phyloP scores from a whole-genome alignment of 1,140 invertebrate genomes.

The Pantala flavescens region DNA sequence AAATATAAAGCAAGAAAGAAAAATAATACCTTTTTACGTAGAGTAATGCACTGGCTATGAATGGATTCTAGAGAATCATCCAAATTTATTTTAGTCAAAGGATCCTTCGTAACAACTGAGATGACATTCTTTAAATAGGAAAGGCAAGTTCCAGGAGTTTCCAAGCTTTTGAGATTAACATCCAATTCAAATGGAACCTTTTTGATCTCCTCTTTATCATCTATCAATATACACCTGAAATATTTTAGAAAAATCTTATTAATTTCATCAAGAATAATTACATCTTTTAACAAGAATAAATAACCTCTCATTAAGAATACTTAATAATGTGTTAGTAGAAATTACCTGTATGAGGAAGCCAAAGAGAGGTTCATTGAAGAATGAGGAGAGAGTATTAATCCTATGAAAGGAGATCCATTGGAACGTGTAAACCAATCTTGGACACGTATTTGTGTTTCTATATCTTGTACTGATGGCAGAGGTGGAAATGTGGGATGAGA shows the following conservation, averaged over 20 bases:
- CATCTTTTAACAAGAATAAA: too few relatives aligned
- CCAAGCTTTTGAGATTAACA: not conserved
- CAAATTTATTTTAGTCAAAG: not conserved
- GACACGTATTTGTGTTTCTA: constrained; percentile 46
- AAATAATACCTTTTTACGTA: not conserved
- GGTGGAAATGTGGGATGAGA: constrained; percentile 53
- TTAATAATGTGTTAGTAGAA: too few relatives aligned
- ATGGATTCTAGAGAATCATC: not conserved
- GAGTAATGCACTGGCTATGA: not conserved
- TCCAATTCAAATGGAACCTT: constrained; percentile 7
- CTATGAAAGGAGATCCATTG: constrained; percentile 42
- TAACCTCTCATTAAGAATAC: too few relatives aligned
- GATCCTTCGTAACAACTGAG: not conserved
- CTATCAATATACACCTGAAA: not conserved
- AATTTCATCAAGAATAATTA: too few relatives aligned
- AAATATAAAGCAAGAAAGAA: too few relatives aligned
- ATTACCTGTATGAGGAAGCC: constrained; percentile 26
- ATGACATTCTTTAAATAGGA: not conserved
- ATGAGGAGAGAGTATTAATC: constrained; percentile 47
- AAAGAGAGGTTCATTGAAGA: constrained; percentile 31
- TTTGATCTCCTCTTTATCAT: not conserved
- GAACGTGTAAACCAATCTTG: constrained; percentile 45
- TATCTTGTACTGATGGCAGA: constrained; percentile 48
- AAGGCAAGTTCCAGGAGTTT: not conserved
- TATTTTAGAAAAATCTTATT: too few relatives aligned